These are phyloP conservation scores for Chrysolina haemoptera DNA, from an alignment of 2,888 invertebrate genomes.

Conservation along the genomic window DNA sequence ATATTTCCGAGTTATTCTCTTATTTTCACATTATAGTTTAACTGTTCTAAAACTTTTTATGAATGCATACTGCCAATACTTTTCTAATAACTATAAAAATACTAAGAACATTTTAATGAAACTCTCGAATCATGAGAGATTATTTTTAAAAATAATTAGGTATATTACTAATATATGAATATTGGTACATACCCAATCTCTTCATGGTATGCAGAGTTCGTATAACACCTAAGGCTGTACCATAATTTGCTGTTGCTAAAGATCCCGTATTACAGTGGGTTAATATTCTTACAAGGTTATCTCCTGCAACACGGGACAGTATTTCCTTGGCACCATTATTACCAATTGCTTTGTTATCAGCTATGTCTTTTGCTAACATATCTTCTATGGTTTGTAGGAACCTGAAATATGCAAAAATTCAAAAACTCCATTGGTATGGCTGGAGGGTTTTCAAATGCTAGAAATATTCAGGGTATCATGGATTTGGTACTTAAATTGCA, in stretches of 20 bases:
- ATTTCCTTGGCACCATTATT: slow-evolving; percentile 87
- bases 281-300: slow-evolving; percentile 80
- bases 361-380: slow-evolving; percentile 89
- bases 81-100: too few relatives aligned
- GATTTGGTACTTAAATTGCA: too few relatives aligned
- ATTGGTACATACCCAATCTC: slow-evolving; percentile 55
- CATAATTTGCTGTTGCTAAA: slow-evolving; percentile 96
- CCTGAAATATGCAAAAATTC: slow-evolving; percentile 69
- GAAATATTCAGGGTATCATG: background rate
- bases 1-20: too few relatives aligned
- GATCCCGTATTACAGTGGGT: slow-evolving; percentile 99
- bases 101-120: too few relatives aligned
- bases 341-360: slow-evolving; percentile 91
- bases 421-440: background rate
- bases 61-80: too few relatives aligned
- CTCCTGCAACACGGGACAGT: slow-evolving; percentile 73
- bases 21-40: too few relatives aligned
- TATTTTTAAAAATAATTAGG: too few relatives aligned
- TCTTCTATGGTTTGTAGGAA: slow-evolving; percentile 84
- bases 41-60: too few relatives aligned
- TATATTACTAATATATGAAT: too few relatives aligned
- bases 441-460: slow-evolving; percentile 38
- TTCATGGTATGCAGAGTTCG: slow-evolving; percentile 81
- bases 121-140: too few relatives aligned
- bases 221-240: slow-evolving; percentile 97